Base-by-base conservation (phyloP, 92 coral and sea anemone species). In the Paragorgia papillata region DNA sequence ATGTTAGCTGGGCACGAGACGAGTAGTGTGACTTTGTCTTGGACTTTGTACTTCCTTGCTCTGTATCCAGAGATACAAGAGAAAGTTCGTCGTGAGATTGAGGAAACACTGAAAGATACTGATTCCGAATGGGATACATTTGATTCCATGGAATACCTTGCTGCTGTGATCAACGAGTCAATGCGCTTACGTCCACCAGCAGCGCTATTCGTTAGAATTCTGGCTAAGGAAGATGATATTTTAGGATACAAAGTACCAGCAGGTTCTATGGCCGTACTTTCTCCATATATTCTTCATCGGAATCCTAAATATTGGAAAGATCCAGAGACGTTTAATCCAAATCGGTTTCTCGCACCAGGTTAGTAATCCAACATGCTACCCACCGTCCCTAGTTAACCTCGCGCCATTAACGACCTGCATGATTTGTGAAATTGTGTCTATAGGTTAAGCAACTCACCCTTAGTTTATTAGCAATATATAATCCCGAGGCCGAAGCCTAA, bases 1-100 rank as follows among this genome's bases (percentile, higher is more conserved):
- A 25, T 87, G 39, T 60, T 88, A 15, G 87, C 91, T 80, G 96
- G 91, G 7, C 96, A 87, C 40, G 96, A 89, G 53, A 87, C 95
- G 27, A 80, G 84, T 34, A 75, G 88, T 41, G 70, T 34, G 14
- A 60, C 91, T 20, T 20, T 89, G 75, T 69, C 88, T 15, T 89
- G 93, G 95, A 86, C 90, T 12, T 51, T 87, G 43, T 77, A 81
- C 26, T 88, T 79, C 53, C 89, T 89, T 6, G 85, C 95, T 24
- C 88, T 73, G 62, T 74, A 84, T 18, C 91, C 95, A 30, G 89
- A 83, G 8, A 77, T 87, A 1, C 88, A 85, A 40, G 79, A 84
- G 49, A 73, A 75, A 79, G 64, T 81, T 44, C 69, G 89, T 22
- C 20, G 75, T 40, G 89, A 89, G 71, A 40, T 74, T 6, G 48